Conservation (phyloP, 2,113 vertebrate species). For the Leiothrix lutea region DNA sequence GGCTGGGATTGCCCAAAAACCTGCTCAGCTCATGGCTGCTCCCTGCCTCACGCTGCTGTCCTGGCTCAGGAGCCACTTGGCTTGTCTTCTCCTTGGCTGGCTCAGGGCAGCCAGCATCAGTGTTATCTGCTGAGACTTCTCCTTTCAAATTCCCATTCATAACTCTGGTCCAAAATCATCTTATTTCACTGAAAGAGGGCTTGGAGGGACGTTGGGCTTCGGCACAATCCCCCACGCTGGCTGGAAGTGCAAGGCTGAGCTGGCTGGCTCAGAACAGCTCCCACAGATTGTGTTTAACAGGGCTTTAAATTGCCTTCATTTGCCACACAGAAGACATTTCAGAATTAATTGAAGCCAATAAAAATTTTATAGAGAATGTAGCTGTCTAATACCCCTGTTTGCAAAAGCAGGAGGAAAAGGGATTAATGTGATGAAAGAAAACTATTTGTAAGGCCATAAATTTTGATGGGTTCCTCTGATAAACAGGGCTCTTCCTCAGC, state of each 20-base stretch:
- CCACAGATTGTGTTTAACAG: slow-evolving; percentile 63
- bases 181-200: background rate
- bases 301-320: slow-evolving; percentile 75
- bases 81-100: background rate
- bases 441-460: slow-evolving; percentile 41
- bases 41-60: background rate
- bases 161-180: background rate
- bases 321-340: slow-evolving; percentile 65
- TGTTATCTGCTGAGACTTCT: background rate
- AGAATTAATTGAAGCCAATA: slow-evolving; percentile 68
- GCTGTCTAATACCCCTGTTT: slow-evolving; percentile 31
- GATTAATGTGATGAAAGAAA: slow-evolving; percentile 47
- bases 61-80: background rate
- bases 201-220: background rate
- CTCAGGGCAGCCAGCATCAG: background rate
- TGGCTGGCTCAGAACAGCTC: slow-evolving; percentile 42
- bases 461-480: slow-evolving; percentile 3
- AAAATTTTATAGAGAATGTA: slow-evolving; percentile 58
- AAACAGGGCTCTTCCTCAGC: background rate
- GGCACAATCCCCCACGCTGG: slow-evolving; percentile 8
- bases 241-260: slow-evolving; percentile 29
- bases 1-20: background rate
- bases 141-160: background rate
- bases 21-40: background rate
- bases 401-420: slow-evolving; percentile 18